Conservation (phyloP, 2,888 invertebrate genomes). For the Amaurobius ferox region DNA sequence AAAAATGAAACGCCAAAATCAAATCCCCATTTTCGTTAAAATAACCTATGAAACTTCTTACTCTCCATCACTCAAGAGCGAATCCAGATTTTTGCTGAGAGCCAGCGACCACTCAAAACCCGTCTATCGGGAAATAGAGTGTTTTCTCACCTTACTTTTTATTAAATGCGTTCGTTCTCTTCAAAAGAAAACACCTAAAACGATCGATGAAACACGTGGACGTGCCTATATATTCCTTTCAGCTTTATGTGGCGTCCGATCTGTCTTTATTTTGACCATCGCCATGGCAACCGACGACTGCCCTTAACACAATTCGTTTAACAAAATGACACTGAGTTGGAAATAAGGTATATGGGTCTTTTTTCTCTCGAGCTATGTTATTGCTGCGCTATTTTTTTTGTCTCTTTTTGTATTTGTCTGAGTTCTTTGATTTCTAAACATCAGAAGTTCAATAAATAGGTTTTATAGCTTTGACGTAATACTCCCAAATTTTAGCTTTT, state of each 20-base stretch:
- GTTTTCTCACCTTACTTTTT: neutral
- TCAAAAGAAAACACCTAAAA: neutral
- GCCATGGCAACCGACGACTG: neutral
- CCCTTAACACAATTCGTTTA: neutral
- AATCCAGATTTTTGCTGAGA: too few relatives aligned
- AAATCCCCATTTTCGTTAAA: too few relatives aligned
- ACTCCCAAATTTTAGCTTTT: too few relatives aligned
- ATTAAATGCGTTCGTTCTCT: neutral
- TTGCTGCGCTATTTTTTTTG: too few relatives aligned
- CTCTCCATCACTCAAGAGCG: too few relatives aligned
- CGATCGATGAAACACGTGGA: neutral
- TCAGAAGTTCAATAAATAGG: neutral
- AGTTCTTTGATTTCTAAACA: neutral
- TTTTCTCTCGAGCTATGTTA: neutral
- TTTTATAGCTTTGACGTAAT: too few relatives aligned
- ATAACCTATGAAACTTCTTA: too few relatives aligned
- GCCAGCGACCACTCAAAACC: too few relatives aligned
- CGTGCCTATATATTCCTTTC: neutral
- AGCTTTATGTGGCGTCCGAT: neutral
- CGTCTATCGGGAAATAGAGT: too few relatives aligned
- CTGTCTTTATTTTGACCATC: conserved; percentile 3
- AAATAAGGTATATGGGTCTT: neutral
- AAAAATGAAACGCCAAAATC: too few relatives aligned
- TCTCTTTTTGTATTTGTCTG: too few relatives aligned
- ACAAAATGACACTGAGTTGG: neutral